A percentile compares a stretch with the other conserved stretches of the same genome.
These are phyloP conservation scores for Neoniphon sammara DNA, from an alignment of 2,797 vertebrate species.

Conservation along the genomic window DNA sequence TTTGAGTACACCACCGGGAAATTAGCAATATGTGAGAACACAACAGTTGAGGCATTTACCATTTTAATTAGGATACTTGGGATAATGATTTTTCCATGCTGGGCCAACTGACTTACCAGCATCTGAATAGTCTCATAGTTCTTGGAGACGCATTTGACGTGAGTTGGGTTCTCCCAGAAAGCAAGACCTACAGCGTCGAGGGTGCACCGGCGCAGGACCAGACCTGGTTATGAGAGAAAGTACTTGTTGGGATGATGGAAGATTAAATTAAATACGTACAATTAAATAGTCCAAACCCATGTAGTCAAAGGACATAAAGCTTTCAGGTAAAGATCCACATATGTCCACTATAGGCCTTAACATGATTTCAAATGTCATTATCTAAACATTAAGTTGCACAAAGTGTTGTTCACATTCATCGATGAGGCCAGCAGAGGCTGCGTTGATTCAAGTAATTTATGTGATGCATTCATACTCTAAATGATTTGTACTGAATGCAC, in stretches of 20 bases:
- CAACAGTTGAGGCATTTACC: conserved; percentile 12
- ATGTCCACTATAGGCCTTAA: too few species aligned
- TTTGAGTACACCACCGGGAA: conserved; percentile 15
- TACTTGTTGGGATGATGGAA: conserved; percentile 1
- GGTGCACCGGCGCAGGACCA: conserved; percentile 93
- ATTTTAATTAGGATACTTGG: conserved; percentile 4
- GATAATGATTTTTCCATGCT: background rate
- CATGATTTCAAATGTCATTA: too few species aligned
- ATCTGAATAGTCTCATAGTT: conserved; percentile 94
- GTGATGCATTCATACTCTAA: background rate
- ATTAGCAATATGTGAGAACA: conserved; percentile 8
- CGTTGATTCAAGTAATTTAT: too few species aligned
- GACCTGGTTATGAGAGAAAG: conserved; percentile 79
- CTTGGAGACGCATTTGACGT: conserved; percentile 94
- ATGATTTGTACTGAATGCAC: background rate
- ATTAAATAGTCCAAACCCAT: background rate
- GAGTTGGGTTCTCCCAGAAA: conserved; percentile 94
- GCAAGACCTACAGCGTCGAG: conserved; percentile 94
- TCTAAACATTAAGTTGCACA: background rate
- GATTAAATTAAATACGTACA: background rate
- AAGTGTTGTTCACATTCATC: background rate
- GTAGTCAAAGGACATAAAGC: background rate
- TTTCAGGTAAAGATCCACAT: background rate
- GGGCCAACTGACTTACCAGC: conserved; percentile 84
- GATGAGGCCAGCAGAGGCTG: background rate